A percentile compares a stretch with the other conserved stretches of the same genome.
Conservation (phyloP, 2,888 invertebrate genomes). For the Trichacis sp. region DNA sequence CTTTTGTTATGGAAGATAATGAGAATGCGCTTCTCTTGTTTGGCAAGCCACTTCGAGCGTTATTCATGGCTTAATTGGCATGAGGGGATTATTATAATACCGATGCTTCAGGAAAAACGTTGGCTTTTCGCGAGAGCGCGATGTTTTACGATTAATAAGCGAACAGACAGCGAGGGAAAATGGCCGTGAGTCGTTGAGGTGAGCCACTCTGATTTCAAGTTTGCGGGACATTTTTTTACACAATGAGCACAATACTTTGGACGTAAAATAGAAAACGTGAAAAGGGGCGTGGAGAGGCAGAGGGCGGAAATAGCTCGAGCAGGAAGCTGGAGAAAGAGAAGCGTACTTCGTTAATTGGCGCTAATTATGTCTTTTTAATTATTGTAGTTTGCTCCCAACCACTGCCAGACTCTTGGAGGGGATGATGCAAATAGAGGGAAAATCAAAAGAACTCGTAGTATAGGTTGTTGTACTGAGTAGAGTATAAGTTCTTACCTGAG, state of each 20-base stretch:
- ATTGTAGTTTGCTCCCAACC: conserved; percentile 55
- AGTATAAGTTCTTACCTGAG: conserved; percentile 8
- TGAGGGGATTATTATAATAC: not conserved
- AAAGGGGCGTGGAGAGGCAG: conserved; percentile 21
- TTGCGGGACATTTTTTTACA: conserved; percentile 20
- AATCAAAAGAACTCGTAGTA: conserved; percentile 41
- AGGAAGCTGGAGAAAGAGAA: conserved; percentile 29
- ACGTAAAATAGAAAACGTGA: conserved; percentile 27
- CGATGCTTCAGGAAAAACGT: not conserved
- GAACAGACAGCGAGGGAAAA: not conserved
- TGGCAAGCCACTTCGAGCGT: not conserved
- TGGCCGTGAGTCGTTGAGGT: not conserved
- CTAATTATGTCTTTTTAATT: conserved; percentile 60
- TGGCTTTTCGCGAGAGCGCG: not conserved
- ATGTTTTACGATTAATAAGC: not conserved
- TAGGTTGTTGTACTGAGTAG: not conserved
- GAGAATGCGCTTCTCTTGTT: conserved; percentile 8
- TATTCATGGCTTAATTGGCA: not conserved
- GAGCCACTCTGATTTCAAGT: too few species aligned
- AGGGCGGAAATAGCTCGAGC: conserved; percentile 39
- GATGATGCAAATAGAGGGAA: conserved; percentile 37
- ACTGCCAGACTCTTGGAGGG: conserved; percentile 41
- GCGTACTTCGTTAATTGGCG: conserved; percentile 58
- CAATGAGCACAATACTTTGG: conserved; percentile 14
- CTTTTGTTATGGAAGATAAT: conserved; percentile 2